Percentiles rank a stretch among this genome's conserved stretches.
phyloP scores from a whole-genome alignment of 2,888 invertebrate genomes.

The Plusia festucae region DNA sequence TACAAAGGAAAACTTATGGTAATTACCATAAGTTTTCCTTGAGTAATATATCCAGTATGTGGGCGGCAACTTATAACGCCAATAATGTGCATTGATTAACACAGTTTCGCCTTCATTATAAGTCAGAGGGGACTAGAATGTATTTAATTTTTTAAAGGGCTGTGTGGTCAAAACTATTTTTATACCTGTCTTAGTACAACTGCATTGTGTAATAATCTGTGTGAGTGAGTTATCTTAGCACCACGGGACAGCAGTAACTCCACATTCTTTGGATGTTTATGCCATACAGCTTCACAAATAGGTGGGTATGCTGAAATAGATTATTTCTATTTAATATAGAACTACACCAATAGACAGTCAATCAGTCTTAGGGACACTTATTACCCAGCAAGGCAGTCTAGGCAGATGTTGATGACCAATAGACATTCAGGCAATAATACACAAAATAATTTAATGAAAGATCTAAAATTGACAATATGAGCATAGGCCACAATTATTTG shows the following conservation, averaged over 20 bases:
- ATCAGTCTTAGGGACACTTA: too few species aligned
- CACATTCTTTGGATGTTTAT: constrained; percentile 89
- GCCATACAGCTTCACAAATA: constrained; percentile 92
- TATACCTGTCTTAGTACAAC: constrained; percentile 90
- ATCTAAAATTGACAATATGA: too few species aligned
- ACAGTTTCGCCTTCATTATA: background rate
- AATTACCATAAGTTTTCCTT: too few species aligned
- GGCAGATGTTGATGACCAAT: too few species aligned
- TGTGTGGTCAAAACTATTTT: too few species aligned
- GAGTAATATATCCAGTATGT: background rate
- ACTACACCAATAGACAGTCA: too few species aligned
- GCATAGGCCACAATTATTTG: too few species aligned
- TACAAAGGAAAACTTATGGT: too few species aligned
- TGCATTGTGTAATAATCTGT: constrained; percentile 92
- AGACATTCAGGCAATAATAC: too few species aligned
- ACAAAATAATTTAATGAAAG: too few species aligned
- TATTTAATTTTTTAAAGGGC: background rate
- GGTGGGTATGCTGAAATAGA: constrained; percentile 90
- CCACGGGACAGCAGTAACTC: constrained; percentile 90
- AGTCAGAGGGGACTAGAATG: background rate
- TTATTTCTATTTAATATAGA: background rate
- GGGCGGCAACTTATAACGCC: background rate
- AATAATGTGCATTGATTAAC: background rate
- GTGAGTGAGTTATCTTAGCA: constrained; percentile 92
- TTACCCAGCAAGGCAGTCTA: too few species aligned